Evolutionary conservation across 30 jellyfish, hydroid and myxozoan species (phyloP).

Genomic region (Nemopilema nomurai): DNA sequence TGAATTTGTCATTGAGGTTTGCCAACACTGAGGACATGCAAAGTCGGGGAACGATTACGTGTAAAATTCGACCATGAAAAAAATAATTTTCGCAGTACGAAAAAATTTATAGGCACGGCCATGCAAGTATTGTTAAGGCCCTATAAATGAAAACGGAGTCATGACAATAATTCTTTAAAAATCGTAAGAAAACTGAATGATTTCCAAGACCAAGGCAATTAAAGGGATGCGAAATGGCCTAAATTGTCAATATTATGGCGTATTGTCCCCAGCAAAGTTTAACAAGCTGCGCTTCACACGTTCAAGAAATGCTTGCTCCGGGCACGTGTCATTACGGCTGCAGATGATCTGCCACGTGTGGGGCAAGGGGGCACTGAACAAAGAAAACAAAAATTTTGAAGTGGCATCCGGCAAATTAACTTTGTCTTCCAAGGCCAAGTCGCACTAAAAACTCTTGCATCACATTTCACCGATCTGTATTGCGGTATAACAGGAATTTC

Average conservation of each 20-base stretch:
- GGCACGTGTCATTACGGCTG: slow-evolving; percentile 16
- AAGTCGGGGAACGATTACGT: not conserved
- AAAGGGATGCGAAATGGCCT: no score
- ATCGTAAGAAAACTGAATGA: no score
- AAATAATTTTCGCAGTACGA: not conserved
- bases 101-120: not conserved
- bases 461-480: not conserved
- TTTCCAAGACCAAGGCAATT: no score
- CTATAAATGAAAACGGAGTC: no score
- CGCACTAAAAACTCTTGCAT: no score
- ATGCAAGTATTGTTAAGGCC: no score
- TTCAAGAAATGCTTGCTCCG: not conserved
- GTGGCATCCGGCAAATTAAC: no score
- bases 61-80: not conserved
- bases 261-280: not conserved
- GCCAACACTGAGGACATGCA: no score
- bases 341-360: slow-evolving; percentile 24
- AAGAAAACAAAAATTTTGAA: not conserved
- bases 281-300: not conserved
- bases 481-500: slow-evolving; percentile 16
- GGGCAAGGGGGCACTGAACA: slow-evolving; percentile 10
- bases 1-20: not conserved
- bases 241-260: not conserved
- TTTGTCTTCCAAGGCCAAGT: no score
- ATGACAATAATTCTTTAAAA: no score